phyloP scores from a whole-genome alignment of 2,113 vertebrate genomes.

The Chroicocephalus ridibundus region DNA sequence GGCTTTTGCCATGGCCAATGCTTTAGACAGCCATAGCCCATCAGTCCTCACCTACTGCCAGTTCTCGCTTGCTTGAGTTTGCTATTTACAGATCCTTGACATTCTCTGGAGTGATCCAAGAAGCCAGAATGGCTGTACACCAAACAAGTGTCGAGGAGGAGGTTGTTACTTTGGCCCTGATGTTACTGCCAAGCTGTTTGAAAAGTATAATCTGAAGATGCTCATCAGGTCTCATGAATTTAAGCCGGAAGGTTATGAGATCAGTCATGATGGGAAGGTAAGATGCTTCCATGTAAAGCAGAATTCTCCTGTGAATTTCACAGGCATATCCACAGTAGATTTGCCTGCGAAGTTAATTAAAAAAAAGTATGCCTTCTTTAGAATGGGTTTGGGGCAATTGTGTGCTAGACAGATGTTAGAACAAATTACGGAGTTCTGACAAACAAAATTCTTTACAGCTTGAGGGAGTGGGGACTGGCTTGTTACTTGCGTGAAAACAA shows the following conservation, averaged over 20 bases:
- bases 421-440: background rate
- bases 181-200: slow-evolving; percentile 82
- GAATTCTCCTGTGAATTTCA: background rate
- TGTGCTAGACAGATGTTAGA: background rate
- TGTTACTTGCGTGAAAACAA: background rate
- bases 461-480: background rate
- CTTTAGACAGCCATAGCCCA: background rate
- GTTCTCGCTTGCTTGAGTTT: slow-evolving; percentile 10
- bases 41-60: background rate
- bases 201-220: slow-evolving; percentile 83
- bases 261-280: slow-evolving; percentile 91
- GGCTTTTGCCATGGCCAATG: background rate
- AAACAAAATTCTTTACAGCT: background rate
- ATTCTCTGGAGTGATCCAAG: slow-evolving; percentile 96
- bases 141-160: slow-evolving; percentile 88
- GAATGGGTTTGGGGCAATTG: background rate
- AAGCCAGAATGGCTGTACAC: slow-evolving; percentile 83
- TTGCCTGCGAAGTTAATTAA: background rate
- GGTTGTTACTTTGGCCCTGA: slow-evolving; percentile 97
- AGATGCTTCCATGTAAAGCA: background rate
- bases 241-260: slow-evolving; percentile 92
- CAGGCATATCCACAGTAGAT: background rate
- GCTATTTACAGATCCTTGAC: slow-evolving; percentile 81
- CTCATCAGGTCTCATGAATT: slow-evolving; percentile 96
- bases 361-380: background rate